These are phyloP conservation scores for Mercenaria mercenaria DNA, from an alignment of 1,140 invertebrate genomes.

Conservation along the genomic window DNA sequence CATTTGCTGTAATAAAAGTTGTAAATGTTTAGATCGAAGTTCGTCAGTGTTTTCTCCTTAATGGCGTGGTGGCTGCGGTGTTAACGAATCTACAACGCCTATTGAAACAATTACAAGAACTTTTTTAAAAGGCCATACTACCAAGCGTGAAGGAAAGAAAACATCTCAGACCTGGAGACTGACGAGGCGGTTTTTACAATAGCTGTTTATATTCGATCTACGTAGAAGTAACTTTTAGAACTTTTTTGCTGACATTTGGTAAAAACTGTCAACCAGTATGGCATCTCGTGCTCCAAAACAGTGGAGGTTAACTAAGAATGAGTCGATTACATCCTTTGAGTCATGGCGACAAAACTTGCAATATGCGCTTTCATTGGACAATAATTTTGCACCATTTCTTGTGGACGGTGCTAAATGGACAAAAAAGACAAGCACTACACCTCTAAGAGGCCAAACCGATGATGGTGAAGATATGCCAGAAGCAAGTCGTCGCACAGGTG, in stretches of 20 bases:
- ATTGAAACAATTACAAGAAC: background rate
- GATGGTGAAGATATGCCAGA: slow-evolving; percentile 55
- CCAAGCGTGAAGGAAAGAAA: background rate
- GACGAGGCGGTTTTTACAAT: too few species aligned
- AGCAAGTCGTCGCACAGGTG: background rate
- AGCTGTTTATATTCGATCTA: too few species aligned
- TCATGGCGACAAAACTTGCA: slow-evolving; percentile 61
- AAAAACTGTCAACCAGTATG: background rate
- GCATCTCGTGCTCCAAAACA: slow-evolving; percentile 45
- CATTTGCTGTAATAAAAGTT: too few species aligned
- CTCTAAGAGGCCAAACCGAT: slow-evolving; percentile 36
- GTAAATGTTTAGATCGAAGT: too few species aligned
- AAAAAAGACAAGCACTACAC: slow-evolving; percentile 27
- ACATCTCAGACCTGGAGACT: too few species aligned
- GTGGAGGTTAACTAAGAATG: slow-evolving; percentile 18
- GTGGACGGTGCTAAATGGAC: background rate
- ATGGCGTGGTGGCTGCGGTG: slow-evolving; percentile 5
- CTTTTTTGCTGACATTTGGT: background rate
- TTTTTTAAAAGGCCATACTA: background rate
- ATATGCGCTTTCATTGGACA: slow-evolving; percentile 50
- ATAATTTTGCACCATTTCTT: slow-evolving; percentile 54
- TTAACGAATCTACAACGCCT: background rate
- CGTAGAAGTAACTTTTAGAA: background rate
- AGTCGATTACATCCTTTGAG: slow-evolving; percentile 59
- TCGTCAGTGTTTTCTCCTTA: too few species aligned